phyloP scores from a whole-genome alignment of 1,140 invertebrate genomes.

The Holotrichia oblita region DNA sequence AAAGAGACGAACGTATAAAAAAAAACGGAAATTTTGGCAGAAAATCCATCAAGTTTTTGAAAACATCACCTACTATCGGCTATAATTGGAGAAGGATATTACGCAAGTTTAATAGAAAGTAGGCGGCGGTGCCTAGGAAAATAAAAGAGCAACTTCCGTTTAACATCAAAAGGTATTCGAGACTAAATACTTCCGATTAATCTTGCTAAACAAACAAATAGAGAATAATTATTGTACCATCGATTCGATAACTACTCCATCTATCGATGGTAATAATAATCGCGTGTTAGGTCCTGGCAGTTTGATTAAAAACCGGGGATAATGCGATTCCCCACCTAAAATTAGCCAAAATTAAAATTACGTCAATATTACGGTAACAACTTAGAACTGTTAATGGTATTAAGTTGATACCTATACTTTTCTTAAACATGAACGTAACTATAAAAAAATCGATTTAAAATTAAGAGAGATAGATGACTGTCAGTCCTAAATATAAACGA shows the following conservation, averaged over 20 bases:
- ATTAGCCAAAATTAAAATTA: constrained; percentile 3
- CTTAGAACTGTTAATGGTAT: background rate
- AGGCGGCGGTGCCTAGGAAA: background rate
- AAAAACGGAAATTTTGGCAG: background rate
- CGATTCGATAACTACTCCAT: background rate
- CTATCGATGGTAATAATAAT: constrained; percentile 17
- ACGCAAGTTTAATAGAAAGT: background rate
- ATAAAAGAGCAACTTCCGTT: constrained; percentile 53
- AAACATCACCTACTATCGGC: background rate
- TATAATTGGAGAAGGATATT: background rate
- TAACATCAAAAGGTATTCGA: constrained; percentile 44
- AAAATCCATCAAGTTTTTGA: background rate
- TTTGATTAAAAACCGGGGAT: constrained; percentile 42
- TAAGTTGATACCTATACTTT: background rate
- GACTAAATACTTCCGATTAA: constrained; percentile 18
- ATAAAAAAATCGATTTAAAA: constrained; percentile 48
- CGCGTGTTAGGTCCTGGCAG: constrained; percentile 41
- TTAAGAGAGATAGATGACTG: constrained; percentile 59
- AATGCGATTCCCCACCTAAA: background rate
- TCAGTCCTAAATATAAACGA: constrained; percentile 46
- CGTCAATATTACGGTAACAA: background rate
- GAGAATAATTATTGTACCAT: background rate
- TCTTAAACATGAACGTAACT: constrained; percentile 35
- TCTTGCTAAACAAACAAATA: background rate
- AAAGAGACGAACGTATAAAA: background rate